These are phyloP conservation scores for Phrynocephalus versicolor DNA, from an alignment of 2,113 vertebrate genomes.

Conservation along the genomic window DNA sequence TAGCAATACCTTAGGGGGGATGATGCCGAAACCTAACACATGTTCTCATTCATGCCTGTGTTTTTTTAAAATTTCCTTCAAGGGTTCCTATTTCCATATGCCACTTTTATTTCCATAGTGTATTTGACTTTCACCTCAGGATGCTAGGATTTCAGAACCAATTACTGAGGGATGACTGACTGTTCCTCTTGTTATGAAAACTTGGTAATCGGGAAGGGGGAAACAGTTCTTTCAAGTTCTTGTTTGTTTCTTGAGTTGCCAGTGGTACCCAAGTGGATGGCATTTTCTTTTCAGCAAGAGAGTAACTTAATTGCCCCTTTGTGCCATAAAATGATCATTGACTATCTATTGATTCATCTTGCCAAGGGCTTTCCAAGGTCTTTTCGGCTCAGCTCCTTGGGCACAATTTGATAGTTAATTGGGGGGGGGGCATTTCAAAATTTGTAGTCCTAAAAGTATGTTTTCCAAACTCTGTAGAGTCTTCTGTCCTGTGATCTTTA, in stretches of 20 bases:
- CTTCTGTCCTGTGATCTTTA: neutral
- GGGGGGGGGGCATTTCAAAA: neutral
- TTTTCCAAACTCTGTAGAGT: neutral
- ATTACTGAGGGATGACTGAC: neutral
- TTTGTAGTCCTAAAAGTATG: neutral
- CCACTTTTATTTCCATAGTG: conserved; percentile 3
- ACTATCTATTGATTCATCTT: neutral
- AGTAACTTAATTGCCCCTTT: neutral
- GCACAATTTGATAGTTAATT: neutral
- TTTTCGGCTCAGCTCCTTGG: neutral
- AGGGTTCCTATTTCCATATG: neutral
- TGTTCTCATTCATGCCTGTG: neutral
- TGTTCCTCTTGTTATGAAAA: neutral
- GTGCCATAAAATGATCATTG: neutral
- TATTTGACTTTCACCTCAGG: accelerated
- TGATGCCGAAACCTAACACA: neutral
- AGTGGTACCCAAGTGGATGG: conserved; percentile 27
- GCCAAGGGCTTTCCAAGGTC: neutral
- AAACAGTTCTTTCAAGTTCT: neutral
- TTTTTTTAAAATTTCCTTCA: neutral
- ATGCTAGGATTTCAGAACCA: conserved; percentile 19
- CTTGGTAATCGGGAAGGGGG: neutral
- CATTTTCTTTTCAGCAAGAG: neutral
- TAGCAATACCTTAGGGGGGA: neutral
- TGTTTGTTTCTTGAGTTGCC: neutral